Conservation (phyloP, 2,113 vertebrate genomes). For the Donacobius atricapilla region DNA sequence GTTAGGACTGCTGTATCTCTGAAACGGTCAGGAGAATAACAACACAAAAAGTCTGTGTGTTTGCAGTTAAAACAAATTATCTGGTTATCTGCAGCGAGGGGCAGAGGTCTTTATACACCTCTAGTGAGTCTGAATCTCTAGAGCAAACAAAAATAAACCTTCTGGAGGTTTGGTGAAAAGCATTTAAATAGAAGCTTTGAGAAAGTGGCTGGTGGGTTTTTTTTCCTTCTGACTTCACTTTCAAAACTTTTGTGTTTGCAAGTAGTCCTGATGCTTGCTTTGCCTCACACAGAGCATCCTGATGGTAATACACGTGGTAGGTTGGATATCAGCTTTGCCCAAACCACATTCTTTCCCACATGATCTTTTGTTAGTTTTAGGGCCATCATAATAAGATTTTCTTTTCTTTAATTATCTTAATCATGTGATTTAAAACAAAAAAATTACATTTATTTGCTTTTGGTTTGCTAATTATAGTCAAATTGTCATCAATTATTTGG, state of each 20-base stretch:
- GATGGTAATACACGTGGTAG: neutral
- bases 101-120: neutral
- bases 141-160: neutral
- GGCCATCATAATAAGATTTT: neutral
- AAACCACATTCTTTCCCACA: neutral
- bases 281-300: neutral
- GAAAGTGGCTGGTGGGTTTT: neutral
- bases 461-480: constrained; percentile 18
- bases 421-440: neutral
- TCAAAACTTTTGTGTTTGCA: neutral
- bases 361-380: neutral
- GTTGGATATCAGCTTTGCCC: neutral
- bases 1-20: neutral
- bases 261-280: neutral
- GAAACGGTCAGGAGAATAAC: neutral
- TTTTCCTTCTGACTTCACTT: neutral
- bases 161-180: neutral
- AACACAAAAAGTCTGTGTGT: neutral
- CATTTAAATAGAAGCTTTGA: neutral
- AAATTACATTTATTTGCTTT: neutral
- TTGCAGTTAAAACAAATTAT: neutral
- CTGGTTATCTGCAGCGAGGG: neutral
- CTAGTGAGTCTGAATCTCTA: neutral
- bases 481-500: constrained; percentile 27
- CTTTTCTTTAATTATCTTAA: neutral